These are phyloP conservation scores for Etia nguti DNA, from an alignment of 2,113 vertebrate genomes.

Conservation along the genomic window DNA sequence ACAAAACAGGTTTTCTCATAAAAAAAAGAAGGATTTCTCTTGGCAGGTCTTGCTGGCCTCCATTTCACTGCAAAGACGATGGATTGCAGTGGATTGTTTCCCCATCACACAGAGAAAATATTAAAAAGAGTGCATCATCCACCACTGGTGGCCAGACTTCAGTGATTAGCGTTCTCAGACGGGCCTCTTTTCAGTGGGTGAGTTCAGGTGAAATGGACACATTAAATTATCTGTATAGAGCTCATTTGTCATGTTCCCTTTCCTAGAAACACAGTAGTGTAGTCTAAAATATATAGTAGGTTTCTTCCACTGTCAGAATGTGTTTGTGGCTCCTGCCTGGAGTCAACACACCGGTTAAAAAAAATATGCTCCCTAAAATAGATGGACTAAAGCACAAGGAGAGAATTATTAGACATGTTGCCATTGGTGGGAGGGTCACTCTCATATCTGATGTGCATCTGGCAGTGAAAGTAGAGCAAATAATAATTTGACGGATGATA, in stretches of 20 bases:
- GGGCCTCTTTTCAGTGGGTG: neutral
- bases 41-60: neutral
- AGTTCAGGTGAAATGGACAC: neutral
- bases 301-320: neutral
- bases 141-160: neutral
- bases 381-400: neutral
- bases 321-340: neutral
- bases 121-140: neutral
- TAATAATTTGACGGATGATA: neutral
- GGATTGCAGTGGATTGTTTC: neutral
- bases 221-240: neutral
- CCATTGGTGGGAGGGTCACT: neutral
- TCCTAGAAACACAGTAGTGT: neutral
- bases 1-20: neutral
- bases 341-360: neutral
- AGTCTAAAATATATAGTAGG: neutral
- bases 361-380: neutral
- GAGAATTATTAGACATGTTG: neutral
- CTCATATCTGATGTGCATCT: neutral
- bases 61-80: neutral
- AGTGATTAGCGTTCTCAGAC: neutral
- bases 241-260: neutral
- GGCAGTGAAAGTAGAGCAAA: neutral
- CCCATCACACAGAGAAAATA: neutral
- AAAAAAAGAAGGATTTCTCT: neutral